phyloP scores from a whole-genome alignment of 2,797 vertebrate genomes.

The Trematocara caparti region DNA sequence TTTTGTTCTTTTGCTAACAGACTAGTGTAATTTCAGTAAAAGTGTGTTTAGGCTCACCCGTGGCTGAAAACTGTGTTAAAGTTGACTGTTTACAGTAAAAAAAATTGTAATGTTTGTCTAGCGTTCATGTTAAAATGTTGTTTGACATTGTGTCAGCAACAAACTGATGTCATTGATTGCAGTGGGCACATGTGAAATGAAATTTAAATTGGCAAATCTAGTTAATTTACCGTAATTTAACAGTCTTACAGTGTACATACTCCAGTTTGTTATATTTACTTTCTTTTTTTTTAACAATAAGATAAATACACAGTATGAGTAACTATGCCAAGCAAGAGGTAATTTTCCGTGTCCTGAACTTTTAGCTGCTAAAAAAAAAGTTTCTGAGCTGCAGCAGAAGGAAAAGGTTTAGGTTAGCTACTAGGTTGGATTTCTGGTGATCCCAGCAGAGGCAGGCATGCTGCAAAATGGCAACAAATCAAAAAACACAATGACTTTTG shows the following conservation, averaged over 20 bases:
- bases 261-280: neutral
- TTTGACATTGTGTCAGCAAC: neutral
- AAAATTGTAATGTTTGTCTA: neutral
- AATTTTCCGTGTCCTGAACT: neutral
- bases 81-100: neutral
- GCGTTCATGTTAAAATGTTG: neutral
- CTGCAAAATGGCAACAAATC: conserved; percentile 5
- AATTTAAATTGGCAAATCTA: neutral
- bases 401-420: neutral
- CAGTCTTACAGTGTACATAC: neutral
- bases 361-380: neutral
- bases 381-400: neutral
- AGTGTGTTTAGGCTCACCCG: neutral
- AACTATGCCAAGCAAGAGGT: neutral
- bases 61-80: neutral
- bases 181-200: neutral
- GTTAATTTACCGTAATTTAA: neutral
- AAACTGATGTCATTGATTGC: neutral
- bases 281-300: neutral
- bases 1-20: neutral
- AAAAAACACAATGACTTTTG: neutral
- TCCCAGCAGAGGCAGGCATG: neutral
- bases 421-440: neutral
- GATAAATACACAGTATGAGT: neutral
- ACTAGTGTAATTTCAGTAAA: neutral